Evolutionary conservation across 2,888 invertebrate species (phyloP).

Genomic region (Maniola hyperantus): DNA sequence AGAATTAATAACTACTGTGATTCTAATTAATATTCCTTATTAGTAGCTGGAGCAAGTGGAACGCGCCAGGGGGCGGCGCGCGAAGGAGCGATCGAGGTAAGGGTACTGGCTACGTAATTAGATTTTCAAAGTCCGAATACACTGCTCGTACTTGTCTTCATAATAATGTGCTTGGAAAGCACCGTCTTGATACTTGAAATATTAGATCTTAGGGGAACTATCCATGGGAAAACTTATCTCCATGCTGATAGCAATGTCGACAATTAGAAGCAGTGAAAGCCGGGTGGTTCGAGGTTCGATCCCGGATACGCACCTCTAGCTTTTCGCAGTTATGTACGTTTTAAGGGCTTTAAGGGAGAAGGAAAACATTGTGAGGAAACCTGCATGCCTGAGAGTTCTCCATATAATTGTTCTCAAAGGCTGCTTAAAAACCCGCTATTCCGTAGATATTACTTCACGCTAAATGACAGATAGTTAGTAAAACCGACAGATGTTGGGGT

Average conservation of each 20-base stretch:
- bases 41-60: conserved; percentile 44
- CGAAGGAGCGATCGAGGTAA: conserved; percentile 81
- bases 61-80: conserved; percentile 57
- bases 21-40: conserved; percentile 20
- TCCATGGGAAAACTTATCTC: not conserved
- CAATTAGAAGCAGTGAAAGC: too few relatives aligned
- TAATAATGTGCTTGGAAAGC: conserved; percentile 64
- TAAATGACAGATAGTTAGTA: too few relatives aligned
- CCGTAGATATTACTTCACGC: too few relatives aligned
- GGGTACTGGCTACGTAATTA: conserved; percentile 83
- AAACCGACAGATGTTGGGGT: too few relatives aligned
- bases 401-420: too few relatives aligned
- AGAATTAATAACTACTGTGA: not conserved
- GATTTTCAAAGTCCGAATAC: conserved; percentile 87
- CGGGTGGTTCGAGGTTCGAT: too few relatives aligned
- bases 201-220: not conserved
- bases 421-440: too few relatives aligned
- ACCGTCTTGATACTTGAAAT: conserved; percentile 52
- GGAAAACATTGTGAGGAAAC: too few relatives aligned
- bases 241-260: not conserved
- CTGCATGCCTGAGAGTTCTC: too few relatives aligned
- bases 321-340: too few relatives aligned
- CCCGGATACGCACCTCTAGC: too few relatives aligned
- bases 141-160: conserved; percentile 82
- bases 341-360: too few relatives aligned